A percentile compares a stretch with the other conserved stretches of the same genome.
These are phyloP conservation scores for Oenanthe oenanthe DNA, from an alignment of 2,113 vertebrate genomes.

Conservation along the genomic window DNA sequence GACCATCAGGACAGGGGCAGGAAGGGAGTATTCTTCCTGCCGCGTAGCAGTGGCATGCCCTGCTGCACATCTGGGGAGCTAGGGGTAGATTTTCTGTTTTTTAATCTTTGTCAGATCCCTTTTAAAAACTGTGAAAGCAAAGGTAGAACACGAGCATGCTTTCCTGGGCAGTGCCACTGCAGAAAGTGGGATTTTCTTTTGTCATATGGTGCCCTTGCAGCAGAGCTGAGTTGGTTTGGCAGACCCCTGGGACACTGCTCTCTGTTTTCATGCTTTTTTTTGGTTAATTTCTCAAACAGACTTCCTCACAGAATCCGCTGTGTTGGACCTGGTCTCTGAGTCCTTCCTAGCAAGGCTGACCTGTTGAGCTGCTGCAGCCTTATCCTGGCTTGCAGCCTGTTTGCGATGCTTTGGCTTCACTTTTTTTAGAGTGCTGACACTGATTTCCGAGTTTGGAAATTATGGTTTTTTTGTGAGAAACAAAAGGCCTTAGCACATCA, in stretches of 20 bases:
- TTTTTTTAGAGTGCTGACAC: not conserved
- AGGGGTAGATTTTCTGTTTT: not conserved
- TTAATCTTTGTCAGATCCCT: not conserved
- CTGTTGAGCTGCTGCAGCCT: not conserved
- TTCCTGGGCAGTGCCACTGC: fast-evolving
- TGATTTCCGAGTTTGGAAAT: not conserved
- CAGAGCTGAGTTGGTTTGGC: not conserved
- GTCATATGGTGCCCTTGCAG: not conserved
- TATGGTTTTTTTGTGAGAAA: not conserved
- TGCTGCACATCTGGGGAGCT: not conserved
- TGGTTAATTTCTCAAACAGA: not conserved
- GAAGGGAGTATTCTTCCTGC: slow-evolving; percentile 53
- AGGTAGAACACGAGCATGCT: not conserved
- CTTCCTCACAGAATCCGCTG: not conserved
- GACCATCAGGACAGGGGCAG: not conserved
- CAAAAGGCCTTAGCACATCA: not conserved
- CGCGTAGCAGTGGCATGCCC: not conserved
- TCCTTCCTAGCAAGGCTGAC: not conserved
- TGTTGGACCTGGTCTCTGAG: not conserved
- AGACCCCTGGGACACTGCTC: not conserved
- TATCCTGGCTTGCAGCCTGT: not conserved
- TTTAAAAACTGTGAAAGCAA: not conserved
- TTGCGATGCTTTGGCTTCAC: not conserved
- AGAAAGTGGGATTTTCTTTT: not conserved
- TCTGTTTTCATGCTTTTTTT: not conserved